Evolutionary conservation across 1,140 invertebrate species (phyloP).

Genomic region (Camponotus floridanus): DNA sequence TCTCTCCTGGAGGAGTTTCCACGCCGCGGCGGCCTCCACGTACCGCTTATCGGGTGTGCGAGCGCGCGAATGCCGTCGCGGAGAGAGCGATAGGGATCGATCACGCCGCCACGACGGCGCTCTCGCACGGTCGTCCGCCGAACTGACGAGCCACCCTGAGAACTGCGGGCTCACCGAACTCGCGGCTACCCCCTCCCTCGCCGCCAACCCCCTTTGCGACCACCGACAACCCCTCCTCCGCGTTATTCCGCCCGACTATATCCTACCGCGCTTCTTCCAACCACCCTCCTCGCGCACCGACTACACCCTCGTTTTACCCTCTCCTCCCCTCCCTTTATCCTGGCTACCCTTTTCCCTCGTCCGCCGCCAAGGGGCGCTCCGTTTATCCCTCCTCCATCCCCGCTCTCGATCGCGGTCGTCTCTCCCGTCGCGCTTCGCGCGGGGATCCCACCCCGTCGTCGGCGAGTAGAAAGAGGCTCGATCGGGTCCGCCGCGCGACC

Average conservation of each 20-base stretch:
- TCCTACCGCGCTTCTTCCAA: conserved; percentile 24
- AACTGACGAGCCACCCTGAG: conserved; percentile 62
- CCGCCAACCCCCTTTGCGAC: neutral
- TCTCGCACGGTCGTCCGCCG: conserved; percentile 60
- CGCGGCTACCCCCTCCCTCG: conserved; percentile 10
- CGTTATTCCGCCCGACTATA: neutral
- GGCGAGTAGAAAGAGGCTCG: conserved; percentile 53
- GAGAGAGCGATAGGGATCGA: conserved; percentile 58
- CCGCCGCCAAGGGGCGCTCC: conserved; percentile 29
- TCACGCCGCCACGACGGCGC: conserved; percentile 59
- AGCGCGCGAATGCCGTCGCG: conserved; percentile 52
- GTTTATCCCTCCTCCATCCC: conserved; percentile 12
- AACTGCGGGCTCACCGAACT: conserved; percentile 57
- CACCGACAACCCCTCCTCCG: neutral
- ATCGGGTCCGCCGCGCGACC: conserved; percentile 48
- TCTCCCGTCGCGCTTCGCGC: neutral
- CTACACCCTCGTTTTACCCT: conserved; percentile 32
- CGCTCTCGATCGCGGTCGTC: conserved; percentile 8
- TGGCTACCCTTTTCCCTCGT: neutral
- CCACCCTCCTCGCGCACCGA: conserved; percentile 15
- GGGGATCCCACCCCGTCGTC: too few relatives aligned
- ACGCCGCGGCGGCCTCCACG: conserved; percentile 19
- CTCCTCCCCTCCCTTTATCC: neutral
- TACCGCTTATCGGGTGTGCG: conserved; percentile 45
- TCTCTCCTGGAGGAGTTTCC: conserved; percentile 28